Percentiles rank a stretch among this genome's conserved stretches.
Conservation (phyloP, 1,140 invertebrate genomes). For the Ruditapes philippinarum region DNA sequence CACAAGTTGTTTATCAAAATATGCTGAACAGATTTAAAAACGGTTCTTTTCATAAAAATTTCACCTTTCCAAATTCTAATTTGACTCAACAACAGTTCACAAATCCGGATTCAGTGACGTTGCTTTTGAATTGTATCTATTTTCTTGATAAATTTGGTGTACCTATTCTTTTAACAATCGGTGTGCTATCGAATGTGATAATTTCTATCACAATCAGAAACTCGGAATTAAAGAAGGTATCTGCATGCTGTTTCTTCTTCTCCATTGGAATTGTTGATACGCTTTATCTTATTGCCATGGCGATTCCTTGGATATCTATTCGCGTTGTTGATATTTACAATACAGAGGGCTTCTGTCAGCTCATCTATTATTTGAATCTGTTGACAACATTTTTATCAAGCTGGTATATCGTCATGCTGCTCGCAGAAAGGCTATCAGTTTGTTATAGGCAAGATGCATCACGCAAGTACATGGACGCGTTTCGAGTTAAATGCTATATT, state of each 20-base stretch:
- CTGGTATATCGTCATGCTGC: slow-evolving; percentile 67
- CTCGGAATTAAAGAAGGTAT: slow-evolving; percentile 68
- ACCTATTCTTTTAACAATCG: slow-evolving; percentile 62
- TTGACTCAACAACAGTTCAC: background rate
- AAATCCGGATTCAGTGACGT: background rate
- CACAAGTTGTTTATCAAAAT: background rate
- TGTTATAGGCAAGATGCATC: slow-evolving; percentile 26
- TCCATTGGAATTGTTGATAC: slow-evolving; percentile 66
- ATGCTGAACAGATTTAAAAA: background rate
- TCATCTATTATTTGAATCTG: slow-evolving; percentile 66
- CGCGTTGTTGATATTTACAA: slow-evolving; percentile 66
- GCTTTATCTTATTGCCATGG: slow-evolving; percentile 62
- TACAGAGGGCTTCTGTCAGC: slow-evolving; percentile 70
- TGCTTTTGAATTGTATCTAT: background rate
- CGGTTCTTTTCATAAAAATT: background rate
- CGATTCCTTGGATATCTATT: slow-evolving; percentile 66
- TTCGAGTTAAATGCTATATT: slow-evolving; percentile 69
- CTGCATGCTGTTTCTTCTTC: slow-evolving; percentile 64
- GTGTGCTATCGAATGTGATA: slow-evolving; percentile 64
- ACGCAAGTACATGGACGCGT: slow-evolving; percentile 56
- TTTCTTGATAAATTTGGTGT: slow-evolving; percentile 60
- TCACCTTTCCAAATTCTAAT: background rate
- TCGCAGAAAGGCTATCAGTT: slow-evolving; percentile 48
- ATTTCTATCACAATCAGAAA: slow-evolving; percentile 47
- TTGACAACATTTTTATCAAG: slow-evolving; percentile 69